phyloP scores from a whole-genome alignment of 1,140 invertebrate species.

The Drosophila sp. region DNA sequence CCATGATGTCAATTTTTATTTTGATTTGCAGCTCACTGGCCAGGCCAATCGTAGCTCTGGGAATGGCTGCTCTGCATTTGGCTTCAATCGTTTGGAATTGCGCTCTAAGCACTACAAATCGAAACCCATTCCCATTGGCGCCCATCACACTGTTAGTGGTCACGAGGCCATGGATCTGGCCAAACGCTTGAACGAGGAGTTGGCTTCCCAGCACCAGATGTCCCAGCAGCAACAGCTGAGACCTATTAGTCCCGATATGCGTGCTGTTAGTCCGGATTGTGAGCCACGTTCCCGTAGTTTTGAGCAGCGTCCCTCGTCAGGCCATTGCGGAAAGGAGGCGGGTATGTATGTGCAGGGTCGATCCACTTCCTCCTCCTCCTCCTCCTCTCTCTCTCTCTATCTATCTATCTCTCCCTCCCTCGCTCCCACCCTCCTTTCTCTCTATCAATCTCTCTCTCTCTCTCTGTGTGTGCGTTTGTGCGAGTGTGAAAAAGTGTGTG shows the following conservation, averaged over 20 bases:
- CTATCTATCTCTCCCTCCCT: background rate
- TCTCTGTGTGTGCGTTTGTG: background rate
- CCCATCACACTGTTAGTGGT: conserved; percentile 89
- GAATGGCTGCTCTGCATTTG: conserved; percentile 48
- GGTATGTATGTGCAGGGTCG: conserved; percentile 83
- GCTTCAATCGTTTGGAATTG: conserved; percentile 61
- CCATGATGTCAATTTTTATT: background rate
- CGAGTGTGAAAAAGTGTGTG: background rate
- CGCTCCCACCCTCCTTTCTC: background rate
- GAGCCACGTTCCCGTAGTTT: conserved; percentile 87
- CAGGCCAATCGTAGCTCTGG: conserved; percentile 4
- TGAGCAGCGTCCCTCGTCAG: conserved; percentile 84
- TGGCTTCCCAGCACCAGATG: conserved; percentile 85
- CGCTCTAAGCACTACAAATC: conserved; percentile 81
- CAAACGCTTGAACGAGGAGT: conserved; percentile 88
- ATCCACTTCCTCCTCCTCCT: background rate
- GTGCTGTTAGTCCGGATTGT: conserved; percentile 83
- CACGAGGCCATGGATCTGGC: conserved; percentile 91
- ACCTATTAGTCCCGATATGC: conserved; percentile 82
- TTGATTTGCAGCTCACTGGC: conserved; percentile 3
- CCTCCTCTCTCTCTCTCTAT: conserved; percentile 8
- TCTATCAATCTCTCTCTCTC: background rate
- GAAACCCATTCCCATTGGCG: conserved; percentile 88
- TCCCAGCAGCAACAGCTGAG: conserved; percentile 48
- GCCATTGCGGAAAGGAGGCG: conserved; percentile 84